Evolutionary conservation across 2,888 invertebrate genomes (phyloP).

Genomic region (Theristus sp.): DNA sequence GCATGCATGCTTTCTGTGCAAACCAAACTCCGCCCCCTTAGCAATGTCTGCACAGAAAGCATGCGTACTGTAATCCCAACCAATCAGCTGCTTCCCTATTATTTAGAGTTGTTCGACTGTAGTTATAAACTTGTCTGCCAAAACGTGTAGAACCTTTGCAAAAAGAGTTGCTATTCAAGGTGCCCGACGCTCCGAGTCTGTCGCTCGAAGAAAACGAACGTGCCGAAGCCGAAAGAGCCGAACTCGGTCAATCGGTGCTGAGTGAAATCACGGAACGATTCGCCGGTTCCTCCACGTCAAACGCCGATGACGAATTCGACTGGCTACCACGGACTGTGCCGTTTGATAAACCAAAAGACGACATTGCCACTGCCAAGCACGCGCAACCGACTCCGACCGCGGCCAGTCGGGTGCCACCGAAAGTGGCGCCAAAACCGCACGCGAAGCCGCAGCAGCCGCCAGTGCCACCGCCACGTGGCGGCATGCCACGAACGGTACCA

Average conservation of each 20-base stretch:
- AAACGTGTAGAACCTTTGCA: no score
- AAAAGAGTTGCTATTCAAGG: neutral
- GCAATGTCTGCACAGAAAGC: no score
- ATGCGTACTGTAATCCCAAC: no score
- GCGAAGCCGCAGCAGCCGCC: neutral
- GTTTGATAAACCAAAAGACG: neutral
- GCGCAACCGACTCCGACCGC: neutral
- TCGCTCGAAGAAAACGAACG: neutral
- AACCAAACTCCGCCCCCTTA: no score
- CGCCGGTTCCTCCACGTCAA: neutral
- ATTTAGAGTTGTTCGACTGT: no score
- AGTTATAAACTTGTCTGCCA: no score
- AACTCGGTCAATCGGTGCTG: slow-evolving; percentile 3
- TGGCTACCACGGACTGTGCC: neutral
- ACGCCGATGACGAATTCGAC: slow-evolving; percentile 2
- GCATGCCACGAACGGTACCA: neutral
- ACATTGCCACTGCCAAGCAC: neutral
- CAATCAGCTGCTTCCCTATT: no score
- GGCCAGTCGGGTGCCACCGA: neutral
- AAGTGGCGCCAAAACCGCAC: neutral
- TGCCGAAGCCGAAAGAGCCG: neutral
- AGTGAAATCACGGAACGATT: slow-evolving; percentile 5
- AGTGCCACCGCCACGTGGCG: neutral
- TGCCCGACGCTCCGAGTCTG: neutral
- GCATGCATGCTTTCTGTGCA: no score